A percentile compares a stretch with the other conserved stretches of the same genome.
Conservation (phyloP, 2,113 vertebrate genomes). For the Micromys minutus region DNA sequence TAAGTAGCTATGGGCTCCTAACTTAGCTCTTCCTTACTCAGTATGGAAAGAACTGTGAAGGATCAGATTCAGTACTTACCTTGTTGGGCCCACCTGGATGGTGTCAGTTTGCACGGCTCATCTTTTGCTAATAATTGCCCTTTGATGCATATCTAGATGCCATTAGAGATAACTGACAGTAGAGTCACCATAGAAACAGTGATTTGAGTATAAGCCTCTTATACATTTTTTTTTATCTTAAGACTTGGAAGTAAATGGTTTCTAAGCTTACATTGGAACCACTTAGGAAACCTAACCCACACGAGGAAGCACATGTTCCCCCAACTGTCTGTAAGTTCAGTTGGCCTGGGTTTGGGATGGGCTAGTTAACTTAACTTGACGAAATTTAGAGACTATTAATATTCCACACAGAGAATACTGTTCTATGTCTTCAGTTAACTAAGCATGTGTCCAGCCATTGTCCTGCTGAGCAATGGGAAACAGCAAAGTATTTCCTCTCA, state of each 20-base stretch:
- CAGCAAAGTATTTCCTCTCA: not conserved
- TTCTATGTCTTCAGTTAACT: not conserved
- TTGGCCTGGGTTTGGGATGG: rapidly evolving
- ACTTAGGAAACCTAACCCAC: not conserved
- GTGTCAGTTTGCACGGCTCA: not conserved
- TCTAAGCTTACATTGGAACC: not conserved
- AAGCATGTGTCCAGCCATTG: not conserved
- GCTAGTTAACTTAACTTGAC: not conserved
- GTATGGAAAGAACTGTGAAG: not conserved
- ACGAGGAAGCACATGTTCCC: not conserved
- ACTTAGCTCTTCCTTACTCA: not conserved
- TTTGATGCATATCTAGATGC: not conserved
- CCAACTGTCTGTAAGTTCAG: not conserved
- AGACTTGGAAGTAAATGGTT: not conserved
- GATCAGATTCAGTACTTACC: not conserved
- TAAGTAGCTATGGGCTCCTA: not conserved
- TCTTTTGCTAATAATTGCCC: not conserved
- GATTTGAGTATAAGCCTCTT: not conserved
- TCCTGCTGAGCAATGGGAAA: not conserved
- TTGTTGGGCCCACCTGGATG: not conserved
- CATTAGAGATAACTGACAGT: not conserved
- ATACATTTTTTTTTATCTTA: not conserved
- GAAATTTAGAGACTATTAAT: not conserved
- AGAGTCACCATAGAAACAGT: not conserved
- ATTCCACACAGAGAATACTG: not conserved